Conservation (phyloP, 2,888 invertebrate genomes). For the Peribatodes rhomboidaria region DNA sequence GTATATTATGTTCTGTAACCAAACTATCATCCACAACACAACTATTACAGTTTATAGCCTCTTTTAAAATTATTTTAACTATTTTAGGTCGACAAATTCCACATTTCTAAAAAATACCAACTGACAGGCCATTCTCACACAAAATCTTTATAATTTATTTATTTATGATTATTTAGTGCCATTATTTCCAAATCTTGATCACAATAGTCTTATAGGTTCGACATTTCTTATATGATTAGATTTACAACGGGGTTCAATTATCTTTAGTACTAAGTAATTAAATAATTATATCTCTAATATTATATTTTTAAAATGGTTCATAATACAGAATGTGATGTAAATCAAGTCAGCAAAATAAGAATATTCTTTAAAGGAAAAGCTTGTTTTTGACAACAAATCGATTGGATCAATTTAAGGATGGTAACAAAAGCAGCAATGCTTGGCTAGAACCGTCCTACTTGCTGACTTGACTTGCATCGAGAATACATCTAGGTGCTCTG, state of each 20-base stretch:
- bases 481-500: conserved; percentile 46
- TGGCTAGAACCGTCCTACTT: neutral
- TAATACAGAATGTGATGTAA: conserved; percentile 49
- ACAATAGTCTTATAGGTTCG: conserved; percentile 56
- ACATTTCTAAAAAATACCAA: conserved; percentile 9
- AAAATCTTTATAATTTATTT: conserved; percentile 5
- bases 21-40: neutral
- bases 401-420: neutral
- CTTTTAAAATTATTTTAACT: conserved; percentile 8
- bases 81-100: conserved; percentile 11
- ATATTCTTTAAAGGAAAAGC: neutral
- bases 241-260: conserved; percentile 51
- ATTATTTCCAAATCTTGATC: conserved; percentile 44
- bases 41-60: conserved; percentile 4
- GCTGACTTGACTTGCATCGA: conserved; percentile 32
- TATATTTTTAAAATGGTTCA: conserved; percentile 45
- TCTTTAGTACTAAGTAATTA: conserved; percentile 22
- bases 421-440: neutral
- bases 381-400: neutral
- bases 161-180: conserved; percentile 22
- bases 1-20: neutral
- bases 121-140: conserved; percentile 5
- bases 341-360: conserved; percentile 35
- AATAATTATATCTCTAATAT: conserved; percentile 38
- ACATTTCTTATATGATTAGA: conserved; percentile 49